Percentiles rank a stretch among this genome's conserved stretches.
Evolutionary conservation across 2,888 invertebrate species (phyloP).

Genomic region (Enchytraeus crypticus): DNA sequence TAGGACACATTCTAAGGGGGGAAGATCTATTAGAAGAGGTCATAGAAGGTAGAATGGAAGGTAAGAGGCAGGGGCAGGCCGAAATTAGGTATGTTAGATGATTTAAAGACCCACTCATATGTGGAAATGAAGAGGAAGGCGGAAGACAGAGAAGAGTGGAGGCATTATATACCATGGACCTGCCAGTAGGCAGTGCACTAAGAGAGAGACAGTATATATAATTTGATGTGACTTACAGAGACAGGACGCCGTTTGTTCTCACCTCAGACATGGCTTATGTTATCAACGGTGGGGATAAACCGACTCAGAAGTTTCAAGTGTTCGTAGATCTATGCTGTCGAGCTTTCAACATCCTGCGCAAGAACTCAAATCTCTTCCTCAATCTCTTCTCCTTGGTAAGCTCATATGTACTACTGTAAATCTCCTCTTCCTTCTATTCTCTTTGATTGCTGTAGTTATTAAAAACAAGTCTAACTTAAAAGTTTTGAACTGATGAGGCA

Average conservation of each 20-base stretch:
- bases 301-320: constrained; percentile 77
- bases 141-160: too few relatives aligned
- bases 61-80: too few relatives aligned
- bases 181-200: too few relatives aligned
- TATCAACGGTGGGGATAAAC: constrained; percentile 92
- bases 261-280: constrained; percentile 99
- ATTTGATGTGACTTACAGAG: constrained; percentile 58
- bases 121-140: too few relatives aligned
- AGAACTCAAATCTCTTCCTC: constrained; percentile 23
- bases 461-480: not conserved
- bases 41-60: too few relatives aligned
- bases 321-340: constrained; percentile 97
- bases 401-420: too few relatives aligned
- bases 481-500: not conserved
- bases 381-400: constrained; percentile 27
- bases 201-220: too few relatives aligned
- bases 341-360: constrained; percentile 86
- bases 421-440: not conserved
- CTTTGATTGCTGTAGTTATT: not conserved
- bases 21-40: too few relatives aligned
- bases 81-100: too few relatives aligned
- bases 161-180: too few relatives aligned
- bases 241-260: constrained; percentile 91
- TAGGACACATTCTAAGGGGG: too few relatives aligned
- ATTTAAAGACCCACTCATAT: too few relatives aligned